Conservation (phyloP, 2,113 vertebrate species). For the Callorhinus ursinus region DNA sequence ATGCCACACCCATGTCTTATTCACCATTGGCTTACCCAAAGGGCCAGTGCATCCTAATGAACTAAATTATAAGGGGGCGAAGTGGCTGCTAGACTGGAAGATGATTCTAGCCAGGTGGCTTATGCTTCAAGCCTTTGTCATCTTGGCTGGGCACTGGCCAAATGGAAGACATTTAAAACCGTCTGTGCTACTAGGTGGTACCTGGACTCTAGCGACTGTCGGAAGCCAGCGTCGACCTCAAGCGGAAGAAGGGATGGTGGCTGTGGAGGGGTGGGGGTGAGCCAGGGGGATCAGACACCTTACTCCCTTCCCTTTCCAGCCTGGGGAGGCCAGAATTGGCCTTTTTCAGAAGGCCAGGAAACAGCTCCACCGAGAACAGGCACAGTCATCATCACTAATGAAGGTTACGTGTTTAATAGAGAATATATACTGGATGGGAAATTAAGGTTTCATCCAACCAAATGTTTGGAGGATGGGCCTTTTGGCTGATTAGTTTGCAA, state of each 20-base stretch:
- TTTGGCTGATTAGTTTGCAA: background rate
- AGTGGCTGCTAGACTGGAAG: background rate
- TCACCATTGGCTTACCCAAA: background rate
- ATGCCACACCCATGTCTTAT: background rate
- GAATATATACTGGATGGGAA: background rate
- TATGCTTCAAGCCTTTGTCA: conserved; percentile 20
- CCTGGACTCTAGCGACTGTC: background rate
- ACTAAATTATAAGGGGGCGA: background rate
- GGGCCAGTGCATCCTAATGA: background rate
- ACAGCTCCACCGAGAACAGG: background rate
- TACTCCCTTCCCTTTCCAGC: background rate
- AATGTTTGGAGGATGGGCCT: background rate
- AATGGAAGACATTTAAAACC: conserved; percentile 47
- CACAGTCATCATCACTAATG: background rate
- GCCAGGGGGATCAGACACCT: background rate
- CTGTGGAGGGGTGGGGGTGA: background rate
- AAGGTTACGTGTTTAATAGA: background rate
- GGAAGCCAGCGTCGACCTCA: background rate
- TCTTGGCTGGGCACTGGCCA: conserved; percentile 50
- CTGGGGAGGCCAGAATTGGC: background rate
- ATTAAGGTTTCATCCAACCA: background rate
- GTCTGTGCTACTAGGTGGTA: background rate
- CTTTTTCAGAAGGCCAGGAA: background rate
- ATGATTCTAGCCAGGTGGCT: conserved; percentile 7
- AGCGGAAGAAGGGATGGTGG: background rate